Evolutionary conservation across 2,113 vertebrate species (phyloP).

Genomic region (Eleginops maclovinus): DNA sequence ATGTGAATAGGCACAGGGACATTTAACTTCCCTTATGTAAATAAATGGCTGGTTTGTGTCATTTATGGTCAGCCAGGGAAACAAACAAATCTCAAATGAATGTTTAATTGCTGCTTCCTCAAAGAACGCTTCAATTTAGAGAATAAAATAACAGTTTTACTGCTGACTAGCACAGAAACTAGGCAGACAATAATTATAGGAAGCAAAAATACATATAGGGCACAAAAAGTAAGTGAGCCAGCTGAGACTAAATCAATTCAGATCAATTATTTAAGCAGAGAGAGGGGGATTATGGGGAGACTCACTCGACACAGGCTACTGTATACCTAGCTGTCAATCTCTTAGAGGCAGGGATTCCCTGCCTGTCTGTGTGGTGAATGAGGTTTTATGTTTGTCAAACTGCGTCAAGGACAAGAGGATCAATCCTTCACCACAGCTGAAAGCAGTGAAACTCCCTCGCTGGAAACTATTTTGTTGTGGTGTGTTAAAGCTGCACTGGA

Average conservation of each 20-base stretch:
- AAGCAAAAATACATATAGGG: conserved; percentile 53
- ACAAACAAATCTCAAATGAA: conserved; percentile 47
- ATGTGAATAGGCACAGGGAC: conserved; percentile 1
- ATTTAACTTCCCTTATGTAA: conserved; percentile 13
- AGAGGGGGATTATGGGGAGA: conserved; percentile 30
- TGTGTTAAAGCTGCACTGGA: conserved; percentile 19
- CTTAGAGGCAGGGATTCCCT: conserved; percentile 54
- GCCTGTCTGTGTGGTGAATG: conserved; percentile 30
- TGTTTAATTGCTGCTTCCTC: conserved; percentile 57
- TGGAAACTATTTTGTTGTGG: conserved; percentile 63
- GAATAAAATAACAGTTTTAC: conserved; percentile 24
- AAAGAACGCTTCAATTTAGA: conserved; percentile 39
- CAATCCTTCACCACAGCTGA: conserved; percentile 31
- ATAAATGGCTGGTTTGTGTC: conserved; percentile 14
- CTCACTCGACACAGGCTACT: conserved; percentile 14
- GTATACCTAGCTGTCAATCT: conserved; percentile 47
- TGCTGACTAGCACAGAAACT: conserved; percentile 45
- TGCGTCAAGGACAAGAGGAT: conserved; percentile 15
- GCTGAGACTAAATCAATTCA: conserved; percentile 64
- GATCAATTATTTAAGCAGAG: conserved; percentile 66
- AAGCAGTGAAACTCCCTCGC: conserved; percentile 19
- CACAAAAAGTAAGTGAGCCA: conserved; percentile 33
- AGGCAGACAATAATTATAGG: conserved; percentile 63
- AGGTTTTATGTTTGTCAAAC: conserved; percentile 58
- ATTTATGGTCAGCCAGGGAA: conserved; percentile 32